Percentiles rank a stretch among this genome's conserved stretches.
Conservation (phyloP, 2,797 vertebrate species). For the Cynopterus sphinx region DNA sequence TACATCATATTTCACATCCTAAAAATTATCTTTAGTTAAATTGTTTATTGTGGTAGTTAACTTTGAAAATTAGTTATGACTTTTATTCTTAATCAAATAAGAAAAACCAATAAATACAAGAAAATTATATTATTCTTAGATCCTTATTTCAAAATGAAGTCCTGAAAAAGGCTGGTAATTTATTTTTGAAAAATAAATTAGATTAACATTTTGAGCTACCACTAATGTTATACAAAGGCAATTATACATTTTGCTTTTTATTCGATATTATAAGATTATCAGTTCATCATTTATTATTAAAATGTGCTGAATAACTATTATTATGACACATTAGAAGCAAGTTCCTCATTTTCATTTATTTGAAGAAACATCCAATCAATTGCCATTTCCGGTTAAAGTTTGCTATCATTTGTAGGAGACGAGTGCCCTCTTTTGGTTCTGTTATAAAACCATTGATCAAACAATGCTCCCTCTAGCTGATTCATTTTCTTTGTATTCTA, state of each 20-base stretch:
- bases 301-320: not conserved
- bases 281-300: not conserved
- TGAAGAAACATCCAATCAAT: not conserved
- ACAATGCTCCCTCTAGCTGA: not conserved
- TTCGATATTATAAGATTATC: not conserved
- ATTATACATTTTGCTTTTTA: not conserved
- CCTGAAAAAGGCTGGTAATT: not conserved
- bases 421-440: constrained; percentile 44
- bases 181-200: not conserved
- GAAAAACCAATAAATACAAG: not conserved
- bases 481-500: not conserved
- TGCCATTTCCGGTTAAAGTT: not conserved
- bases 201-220: not conserved
- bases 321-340: not conserved
- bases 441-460: not conserved
- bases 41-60: not conserved
- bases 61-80: not conserved
- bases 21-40: not conserved
- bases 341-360: not conserved
- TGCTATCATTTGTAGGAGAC: not conserved
- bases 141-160: not conserved
- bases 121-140: not conserved
- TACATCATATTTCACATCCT: not conserved
- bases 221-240: not conserved
- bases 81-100: not conserved